phyloP scores from a whole-genome alignment of 1,140 invertebrate species.

The Drosophila subpulchrella region DNA sequence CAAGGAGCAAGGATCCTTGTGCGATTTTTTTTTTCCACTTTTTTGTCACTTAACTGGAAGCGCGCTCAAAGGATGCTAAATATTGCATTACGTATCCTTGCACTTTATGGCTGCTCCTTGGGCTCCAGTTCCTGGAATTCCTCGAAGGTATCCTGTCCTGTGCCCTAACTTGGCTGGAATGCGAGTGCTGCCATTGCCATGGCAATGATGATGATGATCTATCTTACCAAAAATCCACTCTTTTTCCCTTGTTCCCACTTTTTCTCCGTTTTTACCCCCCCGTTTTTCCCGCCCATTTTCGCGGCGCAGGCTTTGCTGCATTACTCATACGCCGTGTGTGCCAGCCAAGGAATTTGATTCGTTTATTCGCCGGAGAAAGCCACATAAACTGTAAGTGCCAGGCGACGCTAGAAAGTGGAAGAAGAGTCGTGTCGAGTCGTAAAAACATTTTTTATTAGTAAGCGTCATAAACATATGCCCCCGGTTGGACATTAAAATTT shows the following conservation, averaged over 20 bases:
- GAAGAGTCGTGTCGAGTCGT: constrained; percentile 51
- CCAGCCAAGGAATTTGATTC: constrained; percentile 42
- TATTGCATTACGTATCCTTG: constrained; percentile 81
- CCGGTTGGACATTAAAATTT: constrained; percentile 34
- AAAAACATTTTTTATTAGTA: constrained; percentile 78
- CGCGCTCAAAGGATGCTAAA: constrained; percentile 77
- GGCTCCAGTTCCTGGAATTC: constrained; percentile 16
- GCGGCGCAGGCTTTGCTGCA: constrained; percentile 16
- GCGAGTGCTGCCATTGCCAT: constrained; percentile 19
- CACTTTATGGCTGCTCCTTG: constrained; percentile 66
- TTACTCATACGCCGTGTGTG: constrained; percentile 48
- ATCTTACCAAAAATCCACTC: not conserved
- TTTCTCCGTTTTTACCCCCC: not conserved
- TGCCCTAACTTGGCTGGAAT: constrained; percentile 37
- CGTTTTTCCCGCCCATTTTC: not conserved
- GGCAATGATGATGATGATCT: constrained; percentile 18
- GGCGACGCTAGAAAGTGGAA: constrained; percentile 19
- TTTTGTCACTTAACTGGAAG: constrained; percentile 76
- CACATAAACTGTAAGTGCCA: constrained; percentile 56
- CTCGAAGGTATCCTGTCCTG: not conserved
- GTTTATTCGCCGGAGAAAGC: constrained; percentile 30
- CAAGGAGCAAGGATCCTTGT: constrained; percentile 30
- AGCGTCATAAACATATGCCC: constrained; percentile 69
- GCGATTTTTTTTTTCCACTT: constrained; percentile 13
- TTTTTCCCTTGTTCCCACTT: not conserved